These are phyloP conservation scores for Dermolepida albohirtum DNA, from an alignment of 2,888 invertebrate species.

Conservation along the genomic window DNA sequence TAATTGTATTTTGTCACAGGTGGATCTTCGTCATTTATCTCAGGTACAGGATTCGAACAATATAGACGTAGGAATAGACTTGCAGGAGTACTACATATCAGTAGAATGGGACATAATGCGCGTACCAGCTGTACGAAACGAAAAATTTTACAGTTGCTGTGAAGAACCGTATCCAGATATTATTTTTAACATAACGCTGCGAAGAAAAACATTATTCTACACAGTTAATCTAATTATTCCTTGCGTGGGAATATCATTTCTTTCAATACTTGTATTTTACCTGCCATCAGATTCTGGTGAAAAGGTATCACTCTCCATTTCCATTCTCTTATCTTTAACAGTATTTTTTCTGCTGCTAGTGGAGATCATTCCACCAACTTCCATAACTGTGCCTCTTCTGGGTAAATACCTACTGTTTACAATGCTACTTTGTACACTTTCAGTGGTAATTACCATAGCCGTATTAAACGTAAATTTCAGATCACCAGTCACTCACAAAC, in stretches of 20 bases:
- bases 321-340: slow-evolving; percentile 91
- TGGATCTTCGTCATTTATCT: slow-evolving; percentile 88
- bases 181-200: slow-evolving; percentile 94
- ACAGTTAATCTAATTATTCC: slow-evolving; percentile 98
- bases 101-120: slow-evolving; percentile 99
- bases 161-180: slow-evolving; percentile 97
- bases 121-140: slow-evolving; percentile 89
- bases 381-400: slow-evolving; percentile 89
- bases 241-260: slow-evolving; percentile 95
- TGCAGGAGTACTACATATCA: slow-evolving; percentile 95
- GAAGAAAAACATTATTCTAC: slow-evolving; percentile 96
- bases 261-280: slow-evolving; percentile 97
- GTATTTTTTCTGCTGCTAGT: slow-evolving; percentile 94
- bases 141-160: slow-evolving; percentile 96
- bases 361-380: slow-evolving; percentile 95
- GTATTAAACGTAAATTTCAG: slow-evolving; percentile 94
- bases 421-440: slow-evolving; percentile 93
- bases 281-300: slow-evolving; percentile 98
- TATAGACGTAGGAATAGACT: slow-evolving; percentile 90
- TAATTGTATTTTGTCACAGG: slow-evolving; percentile 68
- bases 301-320: slow-evolving; percentile 96
- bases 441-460: slow-evolving; percentile 93
- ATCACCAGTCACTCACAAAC: slow-evolving; percentile 91
- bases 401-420: slow-evolving; percentile 90
- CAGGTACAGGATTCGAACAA: slow-evolving; percentile 89